A percentile compares a stretch with the other conserved stretches of the same genome.
Evolutionary conservation across 2,888 invertebrate genomes (phyloP).

Genomic region (Diarsia brunnea): DNA sequence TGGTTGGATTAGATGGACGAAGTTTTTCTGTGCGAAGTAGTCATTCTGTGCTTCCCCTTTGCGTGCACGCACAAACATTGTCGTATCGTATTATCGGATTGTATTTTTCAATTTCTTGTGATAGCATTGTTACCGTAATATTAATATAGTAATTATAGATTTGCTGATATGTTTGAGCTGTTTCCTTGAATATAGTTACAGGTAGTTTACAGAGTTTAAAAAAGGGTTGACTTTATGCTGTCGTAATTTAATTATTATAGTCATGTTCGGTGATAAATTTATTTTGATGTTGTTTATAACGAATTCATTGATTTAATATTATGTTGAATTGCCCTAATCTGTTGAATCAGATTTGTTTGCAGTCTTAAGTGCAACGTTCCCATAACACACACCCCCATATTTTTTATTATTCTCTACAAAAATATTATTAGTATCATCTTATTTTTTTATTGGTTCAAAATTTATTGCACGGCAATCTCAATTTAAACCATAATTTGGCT

Average conservation of each 20-base stretch:
- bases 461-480: slow-evolving; percentile 51
- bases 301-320: neutral
- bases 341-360: neutral
- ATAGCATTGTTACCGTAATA: slow-evolving; percentile 49
- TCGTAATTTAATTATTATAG: neutral
- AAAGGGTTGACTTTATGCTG: neutral
- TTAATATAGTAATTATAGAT: slow-evolving; percentile 44
- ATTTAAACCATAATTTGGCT: slow-evolving; percentile 37
- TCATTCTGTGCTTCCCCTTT: slow-evolving; percentile 7
- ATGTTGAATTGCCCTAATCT: neutral
- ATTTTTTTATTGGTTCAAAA: slow-evolving; percentile 34
- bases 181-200: neutral
- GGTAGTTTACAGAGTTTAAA: neutral
- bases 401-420: slow-evolving; percentile 24
- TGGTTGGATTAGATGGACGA: too few species aligned
- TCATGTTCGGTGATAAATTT: neutral
- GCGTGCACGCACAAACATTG: slow-evolving; percentile 63
- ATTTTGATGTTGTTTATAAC: slow-evolving; percentile 4
- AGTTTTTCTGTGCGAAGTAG: neutral
- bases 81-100: slow-evolving; percentile 68
- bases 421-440: slow-evolving; percentile 4
- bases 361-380: slow-evolving; percentile 13
- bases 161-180: slow-evolving; percentile 31
- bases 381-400: neutral
- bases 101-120: slow-evolving; percentile 67